Conservation (phyloP, 2,797 vertebrate genomes). For the Bovichtus variegatus region DNA sequence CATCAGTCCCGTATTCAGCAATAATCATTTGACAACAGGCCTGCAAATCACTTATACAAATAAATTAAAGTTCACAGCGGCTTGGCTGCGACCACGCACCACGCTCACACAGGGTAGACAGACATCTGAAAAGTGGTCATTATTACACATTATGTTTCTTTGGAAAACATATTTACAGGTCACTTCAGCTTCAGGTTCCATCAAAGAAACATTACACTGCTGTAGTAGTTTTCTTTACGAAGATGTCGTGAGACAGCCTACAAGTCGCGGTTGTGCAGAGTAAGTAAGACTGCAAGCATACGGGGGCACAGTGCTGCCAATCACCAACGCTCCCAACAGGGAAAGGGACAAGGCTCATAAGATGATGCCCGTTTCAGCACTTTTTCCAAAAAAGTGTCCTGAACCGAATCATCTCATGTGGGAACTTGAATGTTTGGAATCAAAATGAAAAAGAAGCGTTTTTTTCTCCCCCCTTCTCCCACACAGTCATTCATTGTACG, state of each 20-base stretch:
- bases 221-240: slow-evolving; percentile 19
- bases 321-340: neutral
- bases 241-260: neutral
- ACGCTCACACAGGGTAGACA: slow-evolving; percentile 28
- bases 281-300: slow-evolving; percentile 14
- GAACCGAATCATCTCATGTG: slow-evolving; percentile 1
- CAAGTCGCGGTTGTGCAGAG: slow-evolving; percentile 16
- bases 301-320: slow-evolving; percentile 5
- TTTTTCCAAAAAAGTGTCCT: neutral
- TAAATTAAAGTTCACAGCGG: slow-evolving; percentile 73
- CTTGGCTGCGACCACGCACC: slow-evolving; percentile 31
- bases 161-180: slow-evolving; percentile 69
- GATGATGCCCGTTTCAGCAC: neutral
- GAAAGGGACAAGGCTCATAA: neutral
- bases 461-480: too few species aligned
- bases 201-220: neutral
- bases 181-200: slow-evolving; percentile 33
- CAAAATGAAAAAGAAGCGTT: neutral
- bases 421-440: slow-evolving; percentile 6
- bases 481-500: neutral
- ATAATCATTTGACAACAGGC: slow-evolving; percentile 54
- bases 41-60: slow-evolving; percentile 71
- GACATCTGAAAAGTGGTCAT: slow-evolving; percentile 59
- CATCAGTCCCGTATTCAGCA: slow-evolving; percentile 49
- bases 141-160: slow-evolving; percentile 56